Evolutionary conservation across 2,113 vertebrate species (phyloP), one percentile per base, ranked within the genome.

Genomic region (Muscicapa adusta): DNA sequence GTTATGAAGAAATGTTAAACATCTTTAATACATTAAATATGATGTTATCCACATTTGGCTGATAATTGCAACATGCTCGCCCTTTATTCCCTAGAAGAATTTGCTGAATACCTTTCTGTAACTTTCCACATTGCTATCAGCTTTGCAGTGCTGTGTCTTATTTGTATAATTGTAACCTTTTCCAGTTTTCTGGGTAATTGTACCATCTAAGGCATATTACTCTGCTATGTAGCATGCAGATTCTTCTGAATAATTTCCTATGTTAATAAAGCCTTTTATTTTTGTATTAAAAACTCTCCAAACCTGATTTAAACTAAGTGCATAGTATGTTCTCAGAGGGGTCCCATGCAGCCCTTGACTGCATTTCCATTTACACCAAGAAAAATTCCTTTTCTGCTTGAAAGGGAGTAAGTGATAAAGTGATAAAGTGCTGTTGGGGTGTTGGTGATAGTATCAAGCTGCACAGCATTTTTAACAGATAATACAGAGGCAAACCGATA

Each of bases 21-120:
- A 96, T 97, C 96, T 97, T 91, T 95, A 95, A 97, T 96, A 97
- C 58, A 71, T 96, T 94, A 95, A 88, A 45, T 68, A 96, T 88
- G 56, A 51, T 10, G 19, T 85, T 97, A 78, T 95, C 92, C 85
- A 95, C 70, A 58, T 94, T 94, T 95, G 90, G 67, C 94, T 95
- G 96, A 89, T 89, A 84, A 79, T 70, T 94, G 79, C 91, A 85
- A 74, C 28, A 40, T 36, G 45, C 57, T 93, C 68, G 18, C 56
- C 70, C 79, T 96, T 95, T 71, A 82, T 78, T 91, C 61, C 75
- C 66, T 56, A 80, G 68, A 91, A 93, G 57, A 91, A 77, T 94
- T 89, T 76, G 36, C 48, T 1, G 48, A 75, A 56, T 88, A 85
- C 71, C 76, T 92, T 60, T 60, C 79, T 88, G 42, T 89, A 91